These are phyloP conservation scores for Araneus ventricosus DNA, from an alignment of 1,140 invertebrate genomes.

Conservation along the genomic window DNA sequence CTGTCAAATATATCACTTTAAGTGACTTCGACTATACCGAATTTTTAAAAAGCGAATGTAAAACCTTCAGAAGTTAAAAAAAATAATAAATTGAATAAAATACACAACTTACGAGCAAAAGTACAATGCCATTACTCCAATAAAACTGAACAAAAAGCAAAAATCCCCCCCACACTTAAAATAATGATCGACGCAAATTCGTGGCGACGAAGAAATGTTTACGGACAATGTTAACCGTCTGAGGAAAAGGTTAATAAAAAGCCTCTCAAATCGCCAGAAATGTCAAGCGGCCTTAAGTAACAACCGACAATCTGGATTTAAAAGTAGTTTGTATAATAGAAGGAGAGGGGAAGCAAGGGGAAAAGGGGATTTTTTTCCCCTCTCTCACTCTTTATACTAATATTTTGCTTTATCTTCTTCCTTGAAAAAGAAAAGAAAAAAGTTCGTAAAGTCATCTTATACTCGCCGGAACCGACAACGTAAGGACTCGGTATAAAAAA, in stretches of 20 bases:
- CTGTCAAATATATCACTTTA: too few species aligned
- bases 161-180: background rate
- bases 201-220: background rate
- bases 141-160: background rate
- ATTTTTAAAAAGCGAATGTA: too few species aligned
- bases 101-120: too few species aligned
- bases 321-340: background rate
- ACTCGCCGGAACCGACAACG: background rate
- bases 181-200: conserved; percentile 2
- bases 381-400: background rate
- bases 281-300: background rate
- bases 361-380: background rate
- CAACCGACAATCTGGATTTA: conserved; percentile 12
- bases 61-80: too few species aligned
- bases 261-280: conserved; percentile 6
- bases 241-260: background rate
- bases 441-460: background rate
- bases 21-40: too few species aligned
- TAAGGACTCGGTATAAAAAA: background rate
- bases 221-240: background rate
- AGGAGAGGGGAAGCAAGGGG: background rate
- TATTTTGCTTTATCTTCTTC: conserved; percentile 17
- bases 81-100: too few species aligned
- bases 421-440: background rate
- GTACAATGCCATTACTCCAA: too few species aligned